Base-by-base conservation (phyloP, 2,113 vertebrate species). In the Dunckerocampus dactyliophorus region DNA sequence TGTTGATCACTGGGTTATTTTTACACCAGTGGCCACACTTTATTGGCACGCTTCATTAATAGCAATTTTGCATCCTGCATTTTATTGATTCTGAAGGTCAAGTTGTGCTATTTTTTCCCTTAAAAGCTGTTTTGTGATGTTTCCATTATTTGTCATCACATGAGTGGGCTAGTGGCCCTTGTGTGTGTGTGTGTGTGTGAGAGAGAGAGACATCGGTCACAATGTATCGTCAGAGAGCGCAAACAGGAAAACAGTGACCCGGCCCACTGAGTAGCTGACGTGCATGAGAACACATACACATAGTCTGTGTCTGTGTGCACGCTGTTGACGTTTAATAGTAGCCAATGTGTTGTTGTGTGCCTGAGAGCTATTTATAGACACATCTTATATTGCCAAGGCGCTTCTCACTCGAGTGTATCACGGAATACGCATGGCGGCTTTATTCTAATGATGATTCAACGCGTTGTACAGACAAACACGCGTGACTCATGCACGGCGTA, bases 161-260 rank as follows among this genome's bases (percentile, higher is more conserved):
- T 47, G 61, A 80, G 63, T 72, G 75, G 71, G 74, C 75, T 59
- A 66, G 71, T 64, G 62, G 69, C 52, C 37, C 47, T 42, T 14
- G 12, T 43, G 12, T 14, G 39, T 43, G 39, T 43, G 39, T 43
- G 39, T 43, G 39, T 43, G 39, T 43, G 39, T 43, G 39, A 14
- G 39, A 19, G n/a, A 20, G 81, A 3, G 10, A 12, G 22, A 47
- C 45, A 22, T 20, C 6, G 47, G 78, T 74, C 81, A 75, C 79
- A 60, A 80, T 76, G 31, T 87, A 87, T 84, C 84, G 81, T 85
- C 54, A 65, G 28, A 77, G 69, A 76, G 69, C 68, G 69, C 79
- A 82, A 84, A 84, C 82, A 86, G 82, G 81, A 84, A 85, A 74
- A 47, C 59, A 55, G 65, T 85, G 83, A 79, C 83, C 84, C 77